Conservation (phyloP, 2,888 invertebrate genomes). For the Chrysolina haemoptera region DNA sequence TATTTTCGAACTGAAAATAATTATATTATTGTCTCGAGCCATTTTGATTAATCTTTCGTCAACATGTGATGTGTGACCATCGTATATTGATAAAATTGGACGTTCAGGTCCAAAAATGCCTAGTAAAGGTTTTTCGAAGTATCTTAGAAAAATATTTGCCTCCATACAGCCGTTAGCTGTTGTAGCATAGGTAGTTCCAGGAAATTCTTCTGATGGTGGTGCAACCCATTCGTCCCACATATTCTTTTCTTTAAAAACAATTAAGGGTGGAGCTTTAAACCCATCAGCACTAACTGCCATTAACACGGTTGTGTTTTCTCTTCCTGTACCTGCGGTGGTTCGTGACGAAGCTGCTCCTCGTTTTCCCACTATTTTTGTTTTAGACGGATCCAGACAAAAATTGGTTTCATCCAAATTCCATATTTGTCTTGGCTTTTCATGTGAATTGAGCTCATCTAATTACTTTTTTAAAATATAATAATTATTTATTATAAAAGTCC, state of each 20-base stretch:
- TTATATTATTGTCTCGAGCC: slow-evolving; percentile 1
- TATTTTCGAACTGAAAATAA: too few relatives aligned
- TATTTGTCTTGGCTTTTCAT: slow-evolving; percentile 28
- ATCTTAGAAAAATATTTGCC: slow-evolving; percentile 59
- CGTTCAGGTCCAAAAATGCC: not conserved
- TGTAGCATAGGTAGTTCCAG: slow-evolving; percentile 30
- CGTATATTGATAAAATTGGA: not conserved
- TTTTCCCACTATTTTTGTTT: slow-evolving; percentile 36
- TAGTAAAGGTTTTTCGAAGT: slow-evolving; percentile 55
- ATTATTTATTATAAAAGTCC: too few relatives aligned
- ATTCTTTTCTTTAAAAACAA: slow-evolving; percentile 1
- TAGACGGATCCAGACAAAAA: slow-evolving; percentile 34
- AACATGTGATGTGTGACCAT: slow-evolving; percentile 9
- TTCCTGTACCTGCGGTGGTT: slow-evolving; percentile 54
- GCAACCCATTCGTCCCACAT: slow-evolving; percentile 7
- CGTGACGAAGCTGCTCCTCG: slow-evolving; percentile 32
- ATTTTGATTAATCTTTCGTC: slow-evolving; percentile 1
- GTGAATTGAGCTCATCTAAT: slow-evolving; percentile 12
- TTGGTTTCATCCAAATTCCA: slow-evolving; percentile 39
- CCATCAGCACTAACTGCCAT: too few relatives aligned
- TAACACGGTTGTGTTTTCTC: slow-evolving; percentile 52
- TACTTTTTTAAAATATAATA: not conserved
- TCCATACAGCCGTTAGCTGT: slow-evolving; percentile 57
- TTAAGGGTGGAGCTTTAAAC: slow-evolving; percentile 4
- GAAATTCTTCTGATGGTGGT: slow-evolving; percentile 16